Evolutionary conservation across 1,140 invertebrate genomes (phyloP).

Genomic region (Druon quercuslanigerum): DNA sequence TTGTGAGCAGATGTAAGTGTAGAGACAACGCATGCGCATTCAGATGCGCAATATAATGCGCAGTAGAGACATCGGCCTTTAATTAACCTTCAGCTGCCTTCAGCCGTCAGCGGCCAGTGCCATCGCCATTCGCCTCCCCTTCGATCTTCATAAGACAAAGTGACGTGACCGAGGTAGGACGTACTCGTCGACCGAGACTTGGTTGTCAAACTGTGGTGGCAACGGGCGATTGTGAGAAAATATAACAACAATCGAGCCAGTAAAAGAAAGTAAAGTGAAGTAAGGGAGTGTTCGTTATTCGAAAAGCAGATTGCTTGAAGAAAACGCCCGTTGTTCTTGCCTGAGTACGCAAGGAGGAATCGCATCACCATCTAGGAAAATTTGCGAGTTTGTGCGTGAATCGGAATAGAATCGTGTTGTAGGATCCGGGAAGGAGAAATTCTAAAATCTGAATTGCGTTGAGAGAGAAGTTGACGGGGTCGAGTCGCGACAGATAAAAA

Average conservation of each 20-base stretch:
- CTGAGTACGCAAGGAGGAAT: conserved; percentile 9
- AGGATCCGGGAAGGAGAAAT: background rate
- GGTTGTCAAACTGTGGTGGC: background rate
- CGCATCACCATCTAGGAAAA: conserved; percentile 23
- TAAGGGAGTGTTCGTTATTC: background rate
- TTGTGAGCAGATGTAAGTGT: too few relatives aligned
- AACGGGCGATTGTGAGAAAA: conserved; percentile 7
- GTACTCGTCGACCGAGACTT: conserved; percentile 1
- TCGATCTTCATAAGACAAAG: background rate
- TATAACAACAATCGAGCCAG: background rate
- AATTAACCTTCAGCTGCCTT: too few relatives aligned
- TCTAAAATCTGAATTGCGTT: conserved; percentile 25
- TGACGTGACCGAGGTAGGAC: background rate
- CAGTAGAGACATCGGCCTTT: too few relatives aligned
- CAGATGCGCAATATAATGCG: too few relatives aligned
- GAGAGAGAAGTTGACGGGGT: conserved; percentile 26
- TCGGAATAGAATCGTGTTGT: conserved; percentile 34
- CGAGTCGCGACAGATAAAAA: conserved; percentile 35
- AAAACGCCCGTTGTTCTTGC: conserved; percentile 13
- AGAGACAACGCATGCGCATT: too few relatives aligned
- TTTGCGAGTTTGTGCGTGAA: conserved; percentile 34
- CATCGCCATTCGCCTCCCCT: background rate
- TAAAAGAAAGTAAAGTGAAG: background rate
- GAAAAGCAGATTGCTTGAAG: background rate
- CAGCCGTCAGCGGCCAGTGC: too few relatives aligned